Conservation (phyloP, 2,888 invertebrate species). For the Caenorhabditis angaria region DNA sequence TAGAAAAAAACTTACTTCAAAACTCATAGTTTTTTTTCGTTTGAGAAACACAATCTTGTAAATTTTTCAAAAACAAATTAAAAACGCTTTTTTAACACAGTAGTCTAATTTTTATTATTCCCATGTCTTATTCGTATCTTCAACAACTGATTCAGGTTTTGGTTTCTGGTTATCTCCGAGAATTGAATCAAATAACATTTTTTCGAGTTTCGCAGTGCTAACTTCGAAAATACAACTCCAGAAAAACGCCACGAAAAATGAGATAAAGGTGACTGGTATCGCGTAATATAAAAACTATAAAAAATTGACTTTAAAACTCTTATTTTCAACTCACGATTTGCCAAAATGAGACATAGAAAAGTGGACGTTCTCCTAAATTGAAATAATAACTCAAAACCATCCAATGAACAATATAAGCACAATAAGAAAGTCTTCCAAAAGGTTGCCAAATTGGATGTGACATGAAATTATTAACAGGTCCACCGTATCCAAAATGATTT, state of each 20-base stretch:
- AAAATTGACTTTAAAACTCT: background rate
- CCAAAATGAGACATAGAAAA: conserved; percentile 35
- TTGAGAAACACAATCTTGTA: too few relatives aligned
- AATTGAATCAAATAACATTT: conserved; percentile 27
- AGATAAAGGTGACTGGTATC: conserved; percentile 31
- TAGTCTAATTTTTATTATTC: too few relatives aligned
- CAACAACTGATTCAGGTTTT: too few relatives aligned
- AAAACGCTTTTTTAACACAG: too few relatives aligned
- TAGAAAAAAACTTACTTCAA: too few relatives aligned
- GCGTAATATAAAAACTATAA: conserved; percentile 35
- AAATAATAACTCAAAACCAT: conserved; percentile 35
- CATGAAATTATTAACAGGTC: conserved; percentile 80
- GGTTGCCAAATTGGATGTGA: conserved; percentile 86
- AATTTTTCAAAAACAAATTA: too few relatives aligned
- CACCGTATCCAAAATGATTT: conserved; percentile 72
- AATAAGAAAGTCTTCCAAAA: conserved; percentile 88
- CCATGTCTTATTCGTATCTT: too few relatives aligned
- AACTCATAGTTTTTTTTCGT: too few relatives aligned
- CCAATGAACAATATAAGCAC: conserved; percentile 81
- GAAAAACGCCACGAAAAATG: conserved; percentile 40
- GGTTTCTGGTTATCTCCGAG: background rate
- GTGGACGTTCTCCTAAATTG: conserved; percentile 34
- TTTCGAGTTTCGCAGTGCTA: conserved; percentile 34
- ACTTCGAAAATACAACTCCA: conserved; percentile 51
- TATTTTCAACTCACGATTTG: conserved; percentile 30